Evolutionary conservation across 2,113 vertebrate species (phyloP).

Genomic region (Macrotus californicus): DNA sequence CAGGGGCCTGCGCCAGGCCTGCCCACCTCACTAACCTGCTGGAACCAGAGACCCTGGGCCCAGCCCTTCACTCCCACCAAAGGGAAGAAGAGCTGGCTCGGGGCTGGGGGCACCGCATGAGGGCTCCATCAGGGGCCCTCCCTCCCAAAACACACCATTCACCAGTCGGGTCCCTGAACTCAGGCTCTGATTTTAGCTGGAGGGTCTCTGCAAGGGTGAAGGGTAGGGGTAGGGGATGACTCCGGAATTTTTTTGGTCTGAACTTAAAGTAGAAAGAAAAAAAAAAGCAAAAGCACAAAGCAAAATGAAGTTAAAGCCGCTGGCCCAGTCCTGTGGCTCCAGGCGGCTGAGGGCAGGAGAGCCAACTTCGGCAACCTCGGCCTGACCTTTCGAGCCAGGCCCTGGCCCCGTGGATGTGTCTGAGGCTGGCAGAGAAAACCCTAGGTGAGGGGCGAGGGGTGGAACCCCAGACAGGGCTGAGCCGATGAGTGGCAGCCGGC

Average conservation of each 20-base stretch:
- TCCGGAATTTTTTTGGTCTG: slow-evolving; percentile 87
- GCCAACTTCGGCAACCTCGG: background rate
- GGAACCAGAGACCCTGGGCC: background rate
- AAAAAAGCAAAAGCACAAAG: slow-evolving; percentile 78
- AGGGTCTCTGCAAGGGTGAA: slow-evolving; percentile 19
- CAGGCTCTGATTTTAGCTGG: slow-evolving; percentile 39
- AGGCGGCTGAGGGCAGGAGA: background rate
- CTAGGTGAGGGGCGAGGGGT: background rate
- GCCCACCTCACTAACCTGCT: background rate
- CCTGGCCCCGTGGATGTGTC: background rate
- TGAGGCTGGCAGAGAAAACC: background rate
- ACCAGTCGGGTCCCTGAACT: slow-evolving; percentile 40
- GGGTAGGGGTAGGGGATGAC: background rate
- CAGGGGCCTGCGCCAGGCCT: background rate
- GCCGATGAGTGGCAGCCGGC: background rate
- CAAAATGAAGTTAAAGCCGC: slow-evolving; percentile 70
- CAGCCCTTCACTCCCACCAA: background rate
- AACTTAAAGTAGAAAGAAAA: slow-evolving; percentile 82
- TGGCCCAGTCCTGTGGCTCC: background rate
- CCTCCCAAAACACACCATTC: background rate
- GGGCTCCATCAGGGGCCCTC: background rate
- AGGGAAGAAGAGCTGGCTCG: background rate
- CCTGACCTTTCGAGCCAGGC: background rate
- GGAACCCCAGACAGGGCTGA: background rate
- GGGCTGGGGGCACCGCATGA: background rate